These are phyloP conservation scores for Probosciger aterrimus DNA, from an alignment of 2,113 vertebrate genomes.

Conservation along the genomic window DNA sequence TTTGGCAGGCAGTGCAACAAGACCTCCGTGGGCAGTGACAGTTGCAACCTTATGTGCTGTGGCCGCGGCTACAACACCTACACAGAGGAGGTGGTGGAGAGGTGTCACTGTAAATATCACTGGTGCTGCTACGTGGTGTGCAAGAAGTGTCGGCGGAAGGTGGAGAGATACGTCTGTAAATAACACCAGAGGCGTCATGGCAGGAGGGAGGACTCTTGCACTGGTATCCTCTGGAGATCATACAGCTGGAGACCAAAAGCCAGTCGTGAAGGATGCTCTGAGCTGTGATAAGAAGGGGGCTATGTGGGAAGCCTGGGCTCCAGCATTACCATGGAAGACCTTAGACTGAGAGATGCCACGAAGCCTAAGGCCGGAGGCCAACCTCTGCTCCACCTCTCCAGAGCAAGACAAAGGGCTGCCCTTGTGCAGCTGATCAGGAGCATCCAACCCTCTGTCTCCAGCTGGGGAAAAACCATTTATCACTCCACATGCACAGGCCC, in stretches of 20 bases:
- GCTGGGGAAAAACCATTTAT: neutral
- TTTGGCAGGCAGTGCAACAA: constrained; percentile 75
- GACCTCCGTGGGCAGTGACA: constrained; percentile 66
- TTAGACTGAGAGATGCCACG: neutral
- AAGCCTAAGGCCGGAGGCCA: neutral
- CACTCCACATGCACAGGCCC: neutral
- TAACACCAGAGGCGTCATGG: neutral
- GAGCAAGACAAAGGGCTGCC: neutral
- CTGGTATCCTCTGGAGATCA: neutral
- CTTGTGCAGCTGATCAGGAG: neutral
- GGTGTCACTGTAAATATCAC: constrained; percentile 78
- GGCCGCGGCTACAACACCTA: constrained; percentile 79
- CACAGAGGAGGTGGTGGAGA: constrained; percentile 73
- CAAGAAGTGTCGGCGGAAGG: constrained; percentile 69
- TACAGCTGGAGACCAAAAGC: neutral
- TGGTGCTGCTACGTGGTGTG: constrained; percentile 83
- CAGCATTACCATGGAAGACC: neutral
- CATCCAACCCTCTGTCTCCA: neutral
- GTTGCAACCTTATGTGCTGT: constrained; percentile 78
- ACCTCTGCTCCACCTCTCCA: neutral
- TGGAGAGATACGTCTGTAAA: constrained; percentile 77
- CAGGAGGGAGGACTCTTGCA: fast-evolving
- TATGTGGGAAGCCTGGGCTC: neutral
- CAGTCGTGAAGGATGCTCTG: neutral
- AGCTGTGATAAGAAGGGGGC: neutral